A percentile compares a stretch with the other conserved stretches of the same genome.
Conservation (phyloP, 2,797 vertebrate species). For the Acipenser ruthenus region DNA sequence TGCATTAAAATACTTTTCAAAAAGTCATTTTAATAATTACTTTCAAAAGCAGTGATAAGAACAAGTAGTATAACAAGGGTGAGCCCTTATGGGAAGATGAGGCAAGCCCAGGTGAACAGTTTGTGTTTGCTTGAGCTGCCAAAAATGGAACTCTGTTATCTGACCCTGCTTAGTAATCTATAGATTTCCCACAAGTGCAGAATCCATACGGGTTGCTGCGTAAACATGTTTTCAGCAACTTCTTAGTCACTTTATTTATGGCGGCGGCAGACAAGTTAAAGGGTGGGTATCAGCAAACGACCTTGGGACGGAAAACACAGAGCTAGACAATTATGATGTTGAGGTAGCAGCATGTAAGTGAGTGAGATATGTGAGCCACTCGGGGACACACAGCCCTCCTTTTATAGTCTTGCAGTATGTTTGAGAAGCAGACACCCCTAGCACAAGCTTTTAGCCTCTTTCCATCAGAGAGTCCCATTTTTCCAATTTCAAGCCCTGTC, state of each 20-base stretch:
- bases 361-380: neutral
- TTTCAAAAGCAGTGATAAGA: no score
- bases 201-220: neutral
- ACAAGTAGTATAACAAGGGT: no score
- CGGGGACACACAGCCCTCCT: no score
- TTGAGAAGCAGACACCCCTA: no score
- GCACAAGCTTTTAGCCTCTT: no score
- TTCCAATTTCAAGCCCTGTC: no score
- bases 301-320: neutral
- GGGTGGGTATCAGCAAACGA: neutral
- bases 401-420: no score
- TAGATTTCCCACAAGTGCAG: neutral
- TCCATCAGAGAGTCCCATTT: no score
- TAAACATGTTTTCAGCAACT: conserved; percentile 21
- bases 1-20: no score
- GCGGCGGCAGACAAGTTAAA: conserved; percentile 26
- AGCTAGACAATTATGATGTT: neutral
- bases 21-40: no score
- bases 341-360: neutral
- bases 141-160: conserved; percentile 6
- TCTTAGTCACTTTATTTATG: conserved; percentile 20
- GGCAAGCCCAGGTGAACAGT: no score
- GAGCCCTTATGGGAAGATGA: no score
- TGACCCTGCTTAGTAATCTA: neutral
- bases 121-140: neutral